These are phyloP conservation scores for Dicrurus megarhynchus DNA, from an alignment of 2,113 vertebrate species.

Conservation along the genomic window DNA sequence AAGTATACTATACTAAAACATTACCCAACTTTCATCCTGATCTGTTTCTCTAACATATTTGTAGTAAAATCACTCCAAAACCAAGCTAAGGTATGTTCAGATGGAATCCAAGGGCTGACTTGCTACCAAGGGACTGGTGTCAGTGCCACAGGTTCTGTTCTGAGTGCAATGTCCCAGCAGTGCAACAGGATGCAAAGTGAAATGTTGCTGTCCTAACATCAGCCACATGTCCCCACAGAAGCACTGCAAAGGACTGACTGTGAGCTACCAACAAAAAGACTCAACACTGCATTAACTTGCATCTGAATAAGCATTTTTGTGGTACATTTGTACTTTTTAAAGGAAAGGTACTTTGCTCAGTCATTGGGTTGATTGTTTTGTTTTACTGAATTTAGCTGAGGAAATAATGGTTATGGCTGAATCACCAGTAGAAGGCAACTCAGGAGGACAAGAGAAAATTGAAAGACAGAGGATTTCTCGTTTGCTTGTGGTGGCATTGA, in stretches of 20 bases:
- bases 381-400: constrained; percentile 7
- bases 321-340: background rate
- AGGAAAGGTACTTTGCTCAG: constrained; percentile 30
- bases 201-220: background rate
- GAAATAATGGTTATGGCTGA: background rate
- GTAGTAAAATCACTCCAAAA: background rate
- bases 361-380: background rate
- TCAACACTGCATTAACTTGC: constrained; percentile 14
- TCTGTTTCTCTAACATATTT: background rate
- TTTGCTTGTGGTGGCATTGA: background rate
- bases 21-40: background rate
- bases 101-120: background rate
- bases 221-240: background rate
- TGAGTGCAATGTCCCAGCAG: background rate
- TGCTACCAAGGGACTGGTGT: background rate
- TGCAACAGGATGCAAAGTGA: background rate
- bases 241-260: background rate
- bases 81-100: background rate
- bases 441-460: background rate
- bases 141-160: background rate
- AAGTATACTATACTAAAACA: background rate
- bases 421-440: background rate
- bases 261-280: background rate
- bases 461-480: background rate
- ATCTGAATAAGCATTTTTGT: background rate